Conservation (phyloP, 1,140 invertebrate species). For the Drosophila arizonae region DNA sequence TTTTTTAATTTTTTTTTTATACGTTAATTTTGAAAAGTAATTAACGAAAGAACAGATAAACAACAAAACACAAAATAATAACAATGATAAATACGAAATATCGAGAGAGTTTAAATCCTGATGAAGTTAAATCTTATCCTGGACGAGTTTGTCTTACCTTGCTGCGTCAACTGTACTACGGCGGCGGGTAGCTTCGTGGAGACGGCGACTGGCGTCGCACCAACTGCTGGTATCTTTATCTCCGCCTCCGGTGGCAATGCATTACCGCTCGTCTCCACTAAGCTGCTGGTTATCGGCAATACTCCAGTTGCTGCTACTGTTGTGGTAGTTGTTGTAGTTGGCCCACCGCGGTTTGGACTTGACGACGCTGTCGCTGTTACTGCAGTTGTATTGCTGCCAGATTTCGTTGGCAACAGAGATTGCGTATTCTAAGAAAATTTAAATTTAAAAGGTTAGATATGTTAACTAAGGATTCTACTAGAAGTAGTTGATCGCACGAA, state of each 20-base stretch:
- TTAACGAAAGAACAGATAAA: slow-evolving; percentile 54
- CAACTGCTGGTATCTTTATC: slow-evolving; percentile 87
- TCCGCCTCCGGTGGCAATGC: slow-evolving; percentile 83
- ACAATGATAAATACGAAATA: slow-evolving; percentile 45
- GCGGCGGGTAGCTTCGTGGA: slow-evolving; percentile 86
- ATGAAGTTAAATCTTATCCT: background rate
- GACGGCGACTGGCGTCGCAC: slow-evolving; percentile 86
- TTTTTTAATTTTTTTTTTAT: slow-evolving; percentile 27
- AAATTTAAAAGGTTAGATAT: background rate
- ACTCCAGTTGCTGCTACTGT: slow-evolving; percentile 20
- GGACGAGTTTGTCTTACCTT: slow-evolving; percentile 83
- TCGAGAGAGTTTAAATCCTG: slow-evolving; percentile 19
- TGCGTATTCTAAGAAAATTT: slow-evolving; percentile 61
- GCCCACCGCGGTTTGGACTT: slow-evolving; percentile 39
- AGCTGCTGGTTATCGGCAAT: slow-evolving; percentile 34
- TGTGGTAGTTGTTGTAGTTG: slow-evolving; percentile 36
- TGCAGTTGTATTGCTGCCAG: slow-evolving; percentile 41
- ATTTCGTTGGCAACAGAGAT: slow-evolving; percentile 71
- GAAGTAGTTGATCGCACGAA: too few species aligned
- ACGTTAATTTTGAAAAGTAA: slow-evolving; percentile 45
- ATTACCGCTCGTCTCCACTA: slow-evolving; percentile 65
- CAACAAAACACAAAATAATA: slow-evolving; percentile 59
- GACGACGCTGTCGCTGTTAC: slow-evolving; percentile 23
- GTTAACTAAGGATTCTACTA: too few species aligned
- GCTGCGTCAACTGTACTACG: slow-evolving; percentile 85